Base-by-base conservation (phyloP, 2,888 invertebrate genomes). In the Gastracanthus pulcherrimus region DNA sequence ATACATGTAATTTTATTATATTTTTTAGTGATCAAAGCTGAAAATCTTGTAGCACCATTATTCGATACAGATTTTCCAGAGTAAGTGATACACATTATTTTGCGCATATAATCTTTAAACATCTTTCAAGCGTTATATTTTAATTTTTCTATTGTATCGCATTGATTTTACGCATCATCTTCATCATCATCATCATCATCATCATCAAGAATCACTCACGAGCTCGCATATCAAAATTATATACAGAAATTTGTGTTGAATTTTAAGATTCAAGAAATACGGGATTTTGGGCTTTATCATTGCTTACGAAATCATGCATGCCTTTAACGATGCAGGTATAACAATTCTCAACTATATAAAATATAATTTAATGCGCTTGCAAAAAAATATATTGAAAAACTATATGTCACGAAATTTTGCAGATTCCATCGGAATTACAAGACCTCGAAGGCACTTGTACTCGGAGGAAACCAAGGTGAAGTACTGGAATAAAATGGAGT, bases 301-400 rank as follows among this genome's bases (percentile, higher is more conserved):
- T n/a, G 64, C 71, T 64, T 78, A 78, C 64, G 78, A 78, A 72
- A 71, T 72, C 2, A 78, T 78, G 78, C 78, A 78, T 41, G 78
- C 78, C 19, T 78, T 78, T 48, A 78, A 78, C 31, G 78, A 78
- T 62, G 78, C 78, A 71, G 78, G 78, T 78, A 41, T 34, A 34
- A 1, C 5, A 29, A 29, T 60, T 31, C n/a, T 58, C 26, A 4
- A 26, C 23, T 29, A 13, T 58, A 29, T n/a, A n/a, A n/a, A 23
- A 26, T 58, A 26, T 55, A 29, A 45, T 58, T 23, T 26, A 29
- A 29, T 29, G 29, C 11, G 4, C 11, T 16, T 48, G 1, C 13
- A 23, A 19, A 3, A n/a, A 19, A 19, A 62, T n/a, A n/a, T n/a
- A n/a, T n/a, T n/a, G n/a, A n/a, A n/a, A n/a, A n/a, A n/a, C n/a